These are phyloP conservation scores for Microdon myrmicae DNA, from an alignment of 2,888 invertebrate genomes.

Conservation along the genomic window DNA sequence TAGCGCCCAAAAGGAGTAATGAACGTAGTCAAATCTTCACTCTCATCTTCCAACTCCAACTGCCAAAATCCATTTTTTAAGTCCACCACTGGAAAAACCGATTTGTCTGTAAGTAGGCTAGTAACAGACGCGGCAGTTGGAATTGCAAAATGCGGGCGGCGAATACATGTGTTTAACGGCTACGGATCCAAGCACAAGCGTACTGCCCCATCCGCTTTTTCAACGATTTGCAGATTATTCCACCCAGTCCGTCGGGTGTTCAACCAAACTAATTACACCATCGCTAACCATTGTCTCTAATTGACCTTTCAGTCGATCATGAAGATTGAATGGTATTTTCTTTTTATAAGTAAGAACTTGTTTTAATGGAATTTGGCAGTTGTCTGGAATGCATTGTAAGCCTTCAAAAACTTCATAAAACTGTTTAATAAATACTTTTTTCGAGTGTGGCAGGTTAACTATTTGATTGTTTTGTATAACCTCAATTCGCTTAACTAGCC, in stretches of 20 bases:
- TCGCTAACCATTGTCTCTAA: constrained; percentile 20
- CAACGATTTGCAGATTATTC: constrained; percentile 31
- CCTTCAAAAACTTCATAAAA: constrained; percentile 22
- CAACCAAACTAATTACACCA: constrained; percentile 33
- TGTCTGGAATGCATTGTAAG: constrained; percentile 2
- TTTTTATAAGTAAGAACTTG: constrained; percentile 29
- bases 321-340: constrained; percentile 20
- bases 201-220: constrained; percentile 31
- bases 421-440: constrained; percentile 2
- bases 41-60: constrained; percentile 32
- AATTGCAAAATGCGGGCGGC: constrained; percentile 55
- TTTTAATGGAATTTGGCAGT: constrained; percentile 5
- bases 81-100: constrained; percentile 46
- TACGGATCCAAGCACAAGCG: constrained; percentile 54
- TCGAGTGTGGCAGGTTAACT: background rate
- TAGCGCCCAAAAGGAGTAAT: constrained; percentile 40
- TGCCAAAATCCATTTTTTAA: constrained; percentile 34
- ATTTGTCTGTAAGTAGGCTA: constrained; percentile 19
- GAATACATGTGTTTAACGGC: constrained; percentile 53
- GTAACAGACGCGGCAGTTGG: constrained; percentile 53
- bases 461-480: background rate
- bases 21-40: constrained; percentile 39
- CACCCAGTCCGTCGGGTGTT: too few species aligned
- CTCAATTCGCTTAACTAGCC: constrained; percentile 8
- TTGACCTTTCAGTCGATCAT: constrained; percentile 19